Evolutionary conservation across 2,888 invertebrate species (phyloP).

Genomic region (Cephus pulcher): DNA sequence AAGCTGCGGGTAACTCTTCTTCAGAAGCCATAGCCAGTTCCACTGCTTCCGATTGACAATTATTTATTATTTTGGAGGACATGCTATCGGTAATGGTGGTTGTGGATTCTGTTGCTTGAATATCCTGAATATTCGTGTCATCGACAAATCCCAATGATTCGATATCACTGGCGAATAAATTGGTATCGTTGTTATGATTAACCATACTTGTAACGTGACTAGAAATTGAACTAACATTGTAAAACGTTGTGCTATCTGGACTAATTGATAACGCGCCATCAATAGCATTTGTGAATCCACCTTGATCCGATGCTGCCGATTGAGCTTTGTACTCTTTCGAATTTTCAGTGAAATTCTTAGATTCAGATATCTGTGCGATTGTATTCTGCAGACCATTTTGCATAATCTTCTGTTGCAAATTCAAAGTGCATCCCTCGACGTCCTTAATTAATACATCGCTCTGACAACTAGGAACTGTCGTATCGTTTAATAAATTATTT

Average conservation of each 20-base stretch:
- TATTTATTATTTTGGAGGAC: constrained; percentile 13
- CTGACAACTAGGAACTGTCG: neutral
- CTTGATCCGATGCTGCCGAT: constrained; percentile 4
- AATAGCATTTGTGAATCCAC: constrained; percentile 14
- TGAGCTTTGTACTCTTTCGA: constrained; percentile 28
- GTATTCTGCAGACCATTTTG: constrained; percentile 51
- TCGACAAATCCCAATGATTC: constrained; percentile 39
- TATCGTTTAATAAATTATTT: constrained; percentile 5
- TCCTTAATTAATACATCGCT: constrained; percentile 2
- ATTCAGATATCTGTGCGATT: constrained; percentile 50
- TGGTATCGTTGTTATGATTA: constrained; percentile 30
- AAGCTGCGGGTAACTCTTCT: constrained; percentile 79
- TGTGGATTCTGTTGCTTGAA: neutral
- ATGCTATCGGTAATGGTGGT: neutral
- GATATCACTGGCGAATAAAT: constrained; percentile 42
- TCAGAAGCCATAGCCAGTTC: constrained; percentile 81
- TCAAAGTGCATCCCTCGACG: constrained; percentile 25
- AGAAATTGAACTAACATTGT: constrained; percentile 33
- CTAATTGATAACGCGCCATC: constrained; percentile 14
- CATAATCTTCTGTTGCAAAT: constrained; percentile 54
- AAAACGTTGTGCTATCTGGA: constrained; percentile 28
- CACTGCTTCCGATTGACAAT: constrained; percentile 71
- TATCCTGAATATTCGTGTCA: constrained; percentile 12
- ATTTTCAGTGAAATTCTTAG: constrained; percentile 18
- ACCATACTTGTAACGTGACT: constrained; percentile 42